Percentiles rank a stretch among this genome's conserved stretches.
These are phyloP conservation scores for Calameuta idolon DNA, from an alignment of 2,888 invertebrate species.

Conservation along the genomic window DNA sequence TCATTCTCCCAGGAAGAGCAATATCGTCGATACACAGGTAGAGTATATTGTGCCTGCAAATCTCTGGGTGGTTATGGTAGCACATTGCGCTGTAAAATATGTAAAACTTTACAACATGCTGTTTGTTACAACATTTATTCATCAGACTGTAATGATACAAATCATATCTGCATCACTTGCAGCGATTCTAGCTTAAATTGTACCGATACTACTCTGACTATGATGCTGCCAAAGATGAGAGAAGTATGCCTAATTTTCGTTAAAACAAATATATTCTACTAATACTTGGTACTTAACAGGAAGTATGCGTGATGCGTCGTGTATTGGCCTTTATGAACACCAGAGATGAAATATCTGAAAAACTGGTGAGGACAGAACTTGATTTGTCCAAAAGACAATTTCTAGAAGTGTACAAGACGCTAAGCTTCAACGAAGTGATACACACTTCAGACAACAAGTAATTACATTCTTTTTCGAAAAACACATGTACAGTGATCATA, in stretches of 20 bases:
- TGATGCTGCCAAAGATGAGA: neutral
- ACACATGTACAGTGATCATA: neutral
- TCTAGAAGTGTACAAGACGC: neutral
- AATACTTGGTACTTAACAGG: neutral
- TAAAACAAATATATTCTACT: neutral
- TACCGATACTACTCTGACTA: neutral
- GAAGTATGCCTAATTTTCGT: neutral
- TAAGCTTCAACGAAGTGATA: neutral
- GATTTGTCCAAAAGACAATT: neutral
- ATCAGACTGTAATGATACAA: neutral
- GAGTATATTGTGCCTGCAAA: neutral
- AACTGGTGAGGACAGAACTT: neutral
- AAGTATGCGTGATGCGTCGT: neutral
- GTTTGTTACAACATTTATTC: neutral
- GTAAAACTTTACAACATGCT: neutral
- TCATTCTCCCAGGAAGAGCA: neutral
- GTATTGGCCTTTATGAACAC: neutral
- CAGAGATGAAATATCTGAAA: neutral
- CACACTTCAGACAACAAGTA: neutral
- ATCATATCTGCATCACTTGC: neutral
- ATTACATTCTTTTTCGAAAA: neutral
- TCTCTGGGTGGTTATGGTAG: neutral
- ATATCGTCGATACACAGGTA: neutral
- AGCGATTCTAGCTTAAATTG: neutral
- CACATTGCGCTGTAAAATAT: neutral